Base-by-base conservation (phyloP, 2,113 vertebrate species). In the Eleginops maclovinus region DNA sequence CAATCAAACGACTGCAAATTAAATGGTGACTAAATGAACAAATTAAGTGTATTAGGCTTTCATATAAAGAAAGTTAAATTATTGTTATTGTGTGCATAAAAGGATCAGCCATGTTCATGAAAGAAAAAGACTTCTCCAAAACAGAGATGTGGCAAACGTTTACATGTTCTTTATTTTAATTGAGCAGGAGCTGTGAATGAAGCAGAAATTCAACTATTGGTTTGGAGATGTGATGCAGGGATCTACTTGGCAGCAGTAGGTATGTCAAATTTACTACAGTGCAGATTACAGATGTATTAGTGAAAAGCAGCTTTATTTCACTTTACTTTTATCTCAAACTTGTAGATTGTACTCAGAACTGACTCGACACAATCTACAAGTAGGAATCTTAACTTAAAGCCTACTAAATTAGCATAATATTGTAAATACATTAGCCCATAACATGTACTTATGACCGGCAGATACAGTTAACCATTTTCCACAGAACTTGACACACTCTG, bases 81-180 rank as follows among this genome's bases (percentile, higher is more conserved):
- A 13, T 54, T 36, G 14, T 49, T 28, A 17, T 31, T 9, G 31
- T 36, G 31, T 36, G 31, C 31, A 36, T n/a, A n/a, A n/a, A n/a
- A 8, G 6, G 19, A 59, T 21, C 41, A 9, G 19, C 12, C 4
- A 41, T 61, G 50, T 22, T 50, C n/a, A 51, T 21, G 13, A 11
- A 61, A 24, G 26, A 43, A 44, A 8, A 62, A 28, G 0, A 28
- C 26, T 13, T 50, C 10, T 46, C 4, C 3, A 65, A 41, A 19
- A 66, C 50, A 75, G 2, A 54, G 6, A 16, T 74, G 17, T 36
- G 14, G 58, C 17, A 63, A 68, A 59, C 12, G 16, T 19, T 76
- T 86, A 74, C 56, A 66, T 70, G 79, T 65, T 53, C 11, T 89
- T 86, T 88, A 86, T 86, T 89, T 49, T 11, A 77, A 74, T 4